Base-by-base conservation (phyloP, 1,140 invertebrate species). In the Neodiprion pinetum region DNA sequence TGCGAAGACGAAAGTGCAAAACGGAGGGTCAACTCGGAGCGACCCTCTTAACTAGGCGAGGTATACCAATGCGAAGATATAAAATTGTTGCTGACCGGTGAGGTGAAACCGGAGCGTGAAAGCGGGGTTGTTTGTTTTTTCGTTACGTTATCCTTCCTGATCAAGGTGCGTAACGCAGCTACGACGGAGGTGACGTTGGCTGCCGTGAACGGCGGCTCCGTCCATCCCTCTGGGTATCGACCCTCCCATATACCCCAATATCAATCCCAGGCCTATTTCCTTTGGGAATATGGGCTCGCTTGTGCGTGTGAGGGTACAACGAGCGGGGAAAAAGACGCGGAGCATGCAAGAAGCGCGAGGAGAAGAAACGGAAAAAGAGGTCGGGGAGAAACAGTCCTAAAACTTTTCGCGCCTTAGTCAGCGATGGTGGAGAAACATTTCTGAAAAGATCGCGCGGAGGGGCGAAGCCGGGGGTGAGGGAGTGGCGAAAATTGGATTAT, bases 401-500 rank as follows among this genome's bases (percentile, higher is more conserved):
- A 61, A 12, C n/a, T 61, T 61, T 61, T 17, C 53, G 11, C 7
- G 11, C 28, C 28, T 40, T 40, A 40, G 28, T 40, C 28, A 40
- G 28, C 28, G 28, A 40, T 3, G 28, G 28, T 40, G 28, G 28
- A 61, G n/a, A 17, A 61, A 61, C 53, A 61, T 61, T 61, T 14
- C 0, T 17, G 53, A 17, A 61, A 61, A 17, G 53, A 61, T 61
- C 5, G 53, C 11, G n/a, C n/a, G 3, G 53, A 12, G 9, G 53
- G 53, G n/a, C n/a, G 3, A 9, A 12, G 8, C n/a, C 0, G 53
- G 53, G n/a, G 11, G 0, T 61, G 53, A 61, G 53, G 9, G 8
- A 61, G 53, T 61, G 53, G 53, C 8, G 53, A 61, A 61, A 61
- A 61, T 61, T 9, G 53, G 53, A 61, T 61, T 61, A 61, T 61